Evolutionary conservation across 2,888 invertebrate genomes (phyloP).

Genomic region (Sphaeridia pumilis): DNA sequence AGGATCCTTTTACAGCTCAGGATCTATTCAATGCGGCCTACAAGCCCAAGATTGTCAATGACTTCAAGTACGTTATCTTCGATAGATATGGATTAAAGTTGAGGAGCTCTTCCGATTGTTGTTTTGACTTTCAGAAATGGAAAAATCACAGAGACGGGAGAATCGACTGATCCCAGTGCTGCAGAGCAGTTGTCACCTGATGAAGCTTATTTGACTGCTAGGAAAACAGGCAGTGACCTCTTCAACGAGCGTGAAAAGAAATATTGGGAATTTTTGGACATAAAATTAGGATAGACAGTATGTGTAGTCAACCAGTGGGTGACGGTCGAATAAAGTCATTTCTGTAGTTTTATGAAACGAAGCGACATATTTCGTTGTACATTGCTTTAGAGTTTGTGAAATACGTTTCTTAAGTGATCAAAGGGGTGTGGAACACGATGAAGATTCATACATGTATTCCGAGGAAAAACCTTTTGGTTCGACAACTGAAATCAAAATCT

Average conservation of each 20-base stretch:
- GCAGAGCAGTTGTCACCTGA: slow-evolving; percentile 59
- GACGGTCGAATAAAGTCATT: too few relatives aligned
- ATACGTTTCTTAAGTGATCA: too few relatives aligned
- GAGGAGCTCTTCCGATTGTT: not conserved
- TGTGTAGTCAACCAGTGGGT: too few relatives aligned
- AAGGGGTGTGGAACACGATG: too few relatives aligned
- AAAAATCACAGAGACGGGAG: slow-evolving; percentile 57
- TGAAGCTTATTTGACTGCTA: slow-evolving; percentile 57
- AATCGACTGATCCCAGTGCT: slow-evolving; percentile 56
- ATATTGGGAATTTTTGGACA: slow-evolving; percentile 30
- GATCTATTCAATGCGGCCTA: slow-evolving; percentile 73
- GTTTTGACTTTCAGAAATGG: slow-evolving; percentile 43
- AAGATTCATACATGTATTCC: too few relatives aligned
- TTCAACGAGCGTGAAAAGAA: slow-evolving; percentile 41
- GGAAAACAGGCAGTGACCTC: slow-evolving; percentile 69
- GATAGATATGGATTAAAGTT: too few relatives aligned
- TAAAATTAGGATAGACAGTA: too few relatives aligned
- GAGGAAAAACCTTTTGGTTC: too few relatives aligned
- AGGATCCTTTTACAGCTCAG: slow-evolving; percentile 69
- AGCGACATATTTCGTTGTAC: too few relatives aligned
- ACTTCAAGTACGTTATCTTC: slow-evolving; percentile 44
- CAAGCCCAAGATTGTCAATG: slow-evolving; percentile 61
- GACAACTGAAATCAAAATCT: too few relatives aligned
- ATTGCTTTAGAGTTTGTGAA: too few relatives aligned
- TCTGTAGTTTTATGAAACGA: too few relatives aligned